Conservation (phyloP, 1,140 invertebrate genomes). For the Lepidurus couesii region DNA sequence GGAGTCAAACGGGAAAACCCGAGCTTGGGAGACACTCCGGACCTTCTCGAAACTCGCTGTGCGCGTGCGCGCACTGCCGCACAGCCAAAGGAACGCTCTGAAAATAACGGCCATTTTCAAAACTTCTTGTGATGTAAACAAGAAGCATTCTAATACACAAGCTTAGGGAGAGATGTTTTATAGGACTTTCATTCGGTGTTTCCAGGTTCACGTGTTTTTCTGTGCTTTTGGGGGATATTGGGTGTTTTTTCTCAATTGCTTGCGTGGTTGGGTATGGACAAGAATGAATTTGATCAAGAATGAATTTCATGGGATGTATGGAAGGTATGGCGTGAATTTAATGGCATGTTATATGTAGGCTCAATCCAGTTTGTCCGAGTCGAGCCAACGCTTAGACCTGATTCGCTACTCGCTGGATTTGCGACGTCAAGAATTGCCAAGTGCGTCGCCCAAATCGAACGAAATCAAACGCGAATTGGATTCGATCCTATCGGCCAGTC, state of each 20-base stretch:
- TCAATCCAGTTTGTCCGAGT: slow-evolving; percentile 82
- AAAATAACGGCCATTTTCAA: not conserved
- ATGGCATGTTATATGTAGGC: slow-evolving; percentile 55
- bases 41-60: slow-evolving; percentile 67
- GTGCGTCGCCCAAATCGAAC: slow-evolving; percentile 64
- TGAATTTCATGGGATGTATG: not conserved
- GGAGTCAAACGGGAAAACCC: slow-evolving; percentile 46
- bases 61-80: slow-evolving; percentile 61
- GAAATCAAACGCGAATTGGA: slow-evolving; percentile 68
- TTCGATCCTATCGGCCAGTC: slow-evolving; percentile 56
- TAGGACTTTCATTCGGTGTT: not conserved
- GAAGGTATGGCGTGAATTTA: not conserved
- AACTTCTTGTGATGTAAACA: too few species aligned
- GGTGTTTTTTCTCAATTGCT: not conserved
- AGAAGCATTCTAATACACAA: not conserved
- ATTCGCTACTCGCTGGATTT: slow-evolving; percentile 82
- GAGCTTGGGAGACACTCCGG: slow-evolving; percentile 69
- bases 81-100: not conserved
- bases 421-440: slow-evolving; percentile 74
- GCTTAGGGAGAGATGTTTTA: not conserved
- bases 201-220: not conserved
- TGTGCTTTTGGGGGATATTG: not conserved
- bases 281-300: not conserved
- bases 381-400: slow-evolving; percentile 88
- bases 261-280: not conserved